Conservation (phyloP, 2,797 vertebrate species). For the Urosaurus nigricauda region DNA sequence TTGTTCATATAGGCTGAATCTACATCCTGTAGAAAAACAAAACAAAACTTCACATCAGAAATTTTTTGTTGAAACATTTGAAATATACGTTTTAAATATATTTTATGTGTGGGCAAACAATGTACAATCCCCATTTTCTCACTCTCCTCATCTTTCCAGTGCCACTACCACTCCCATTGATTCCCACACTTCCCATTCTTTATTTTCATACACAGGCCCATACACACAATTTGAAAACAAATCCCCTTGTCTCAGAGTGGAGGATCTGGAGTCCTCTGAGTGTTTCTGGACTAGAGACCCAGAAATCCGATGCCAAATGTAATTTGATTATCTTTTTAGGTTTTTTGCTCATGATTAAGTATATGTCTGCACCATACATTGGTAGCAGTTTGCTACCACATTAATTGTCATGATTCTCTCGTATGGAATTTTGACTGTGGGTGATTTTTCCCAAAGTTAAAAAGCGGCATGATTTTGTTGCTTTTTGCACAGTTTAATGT, state of each 20-base stretch:
- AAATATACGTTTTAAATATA: not conserved
- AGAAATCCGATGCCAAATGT: not conserved
- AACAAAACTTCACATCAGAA: not conserved
- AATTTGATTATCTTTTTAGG: not conserved
- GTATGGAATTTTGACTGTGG: too few relatives aligned
- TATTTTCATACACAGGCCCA: not conserved
- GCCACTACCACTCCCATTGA: not conserved
- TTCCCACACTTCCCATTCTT: not conserved
- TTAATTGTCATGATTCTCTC: too few relatives aligned
- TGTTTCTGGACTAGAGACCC: not conserved
- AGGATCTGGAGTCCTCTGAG: not conserved
- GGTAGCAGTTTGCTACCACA: too few relatives aligned
- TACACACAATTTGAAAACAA: not conserved
- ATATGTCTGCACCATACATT: too few relatives aligned
- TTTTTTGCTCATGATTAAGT: not conserved
- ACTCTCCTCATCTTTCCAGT: too few relatives aligned
- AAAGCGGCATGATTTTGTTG: too few relatives aligned
- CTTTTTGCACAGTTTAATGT: too few relatives aligned
- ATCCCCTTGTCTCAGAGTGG: not conserved
- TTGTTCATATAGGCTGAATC: conserved; percentile 90
- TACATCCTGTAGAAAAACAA: conserved; percentile 80
- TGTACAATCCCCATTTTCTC: not conserved
- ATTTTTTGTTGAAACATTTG: not conserved
- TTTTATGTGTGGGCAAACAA: not conserved
- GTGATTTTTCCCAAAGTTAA: too few relatives aligned